Percentiles rank a stretch among this genome's conserved stretches.
Conservation (phyloP, 2,113 vertebrate genomes). For the Myrmecobius fasciatus region DNA sequence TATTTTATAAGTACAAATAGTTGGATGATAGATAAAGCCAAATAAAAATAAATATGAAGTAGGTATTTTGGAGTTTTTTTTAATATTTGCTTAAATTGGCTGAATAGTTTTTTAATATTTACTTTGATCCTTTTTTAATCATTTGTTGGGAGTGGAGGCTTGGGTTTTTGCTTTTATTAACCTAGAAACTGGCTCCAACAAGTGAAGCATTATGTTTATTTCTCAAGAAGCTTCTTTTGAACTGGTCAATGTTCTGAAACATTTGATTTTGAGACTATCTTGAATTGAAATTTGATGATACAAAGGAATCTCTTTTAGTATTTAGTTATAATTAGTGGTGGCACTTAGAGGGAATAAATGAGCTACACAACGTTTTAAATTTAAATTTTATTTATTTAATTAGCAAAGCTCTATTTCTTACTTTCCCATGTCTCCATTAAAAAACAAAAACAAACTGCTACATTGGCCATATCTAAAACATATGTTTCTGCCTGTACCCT, state of each 20-base stretch:
- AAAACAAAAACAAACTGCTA: background rate
- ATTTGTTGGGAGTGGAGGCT: background rate
- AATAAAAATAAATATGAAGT: background rate
- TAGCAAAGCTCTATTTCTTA: background rate
- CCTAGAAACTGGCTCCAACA: background rate
- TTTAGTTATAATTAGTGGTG: background rate
- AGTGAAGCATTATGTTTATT: background rate
- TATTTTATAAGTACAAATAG: conserved; percentile 31
- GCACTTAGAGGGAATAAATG: background rate
- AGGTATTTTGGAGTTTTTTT: background rate
- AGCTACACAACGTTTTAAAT: background rate
- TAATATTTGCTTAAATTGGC: background rate
- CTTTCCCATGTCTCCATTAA: background rate
- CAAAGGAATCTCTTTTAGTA: background rate
- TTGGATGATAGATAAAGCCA: background rate
- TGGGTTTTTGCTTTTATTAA: background rate
- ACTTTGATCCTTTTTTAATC: background rate
- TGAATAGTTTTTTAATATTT: background rate
- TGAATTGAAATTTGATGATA: background rate
- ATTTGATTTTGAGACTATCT: background rate
- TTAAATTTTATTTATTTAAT: background rate
- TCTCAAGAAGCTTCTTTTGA: conserved; percentile 20
- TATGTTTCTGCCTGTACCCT: background rate
- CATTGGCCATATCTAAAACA: background rate
- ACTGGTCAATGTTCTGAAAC: background rate